Evolutionary conservation across 2,888 invertebrate species (phyloP).

Genomic region (Callimorpha dominula): DNA sequence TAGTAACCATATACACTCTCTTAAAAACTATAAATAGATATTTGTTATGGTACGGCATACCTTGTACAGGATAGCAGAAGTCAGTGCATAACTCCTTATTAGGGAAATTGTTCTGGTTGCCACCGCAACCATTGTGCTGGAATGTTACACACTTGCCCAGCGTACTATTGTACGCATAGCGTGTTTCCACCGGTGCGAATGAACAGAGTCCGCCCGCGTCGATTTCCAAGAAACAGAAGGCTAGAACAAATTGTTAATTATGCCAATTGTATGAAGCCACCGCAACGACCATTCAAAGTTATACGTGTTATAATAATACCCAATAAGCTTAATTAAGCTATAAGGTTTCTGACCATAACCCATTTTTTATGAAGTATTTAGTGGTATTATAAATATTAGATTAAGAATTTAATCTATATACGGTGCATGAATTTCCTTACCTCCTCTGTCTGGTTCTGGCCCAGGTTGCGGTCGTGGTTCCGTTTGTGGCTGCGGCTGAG

Average conservation of each 20-base stretch:
- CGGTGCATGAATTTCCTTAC: not conserved
- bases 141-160: constrained; percentile 93
- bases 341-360: not conserved
- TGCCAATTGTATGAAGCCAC: not conserved
- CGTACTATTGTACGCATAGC: constrained; percentile 91
- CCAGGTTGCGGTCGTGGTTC: constrained; percentile 6
- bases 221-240: constrained; percentile 89
- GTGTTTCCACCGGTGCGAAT: constrained; percentile 77
- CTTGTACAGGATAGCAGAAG: constrained; percentile 86
- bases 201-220: constrained; percentile 92
- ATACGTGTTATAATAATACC: not conserved
- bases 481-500: constrained; percentile 23
- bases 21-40: too few species aligned
- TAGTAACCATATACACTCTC: not conserved
- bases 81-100: constrained; percentile 90
- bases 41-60: constrained; percentile 38
- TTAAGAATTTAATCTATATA: not conserved
- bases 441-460: not conserved
- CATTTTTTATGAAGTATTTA: not conserved
- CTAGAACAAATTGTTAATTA: constrained; percentile 65
- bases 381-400: too few species aligned
- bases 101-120: constrained; percentile 93
- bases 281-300: not conserved
- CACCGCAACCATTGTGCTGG: constrained; percentile 93
- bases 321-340: not conserved